Evolutionary conservation across 2,888 invertebrate species (phyloP).

Genomic region (Fabriciana adippe): DNA sequence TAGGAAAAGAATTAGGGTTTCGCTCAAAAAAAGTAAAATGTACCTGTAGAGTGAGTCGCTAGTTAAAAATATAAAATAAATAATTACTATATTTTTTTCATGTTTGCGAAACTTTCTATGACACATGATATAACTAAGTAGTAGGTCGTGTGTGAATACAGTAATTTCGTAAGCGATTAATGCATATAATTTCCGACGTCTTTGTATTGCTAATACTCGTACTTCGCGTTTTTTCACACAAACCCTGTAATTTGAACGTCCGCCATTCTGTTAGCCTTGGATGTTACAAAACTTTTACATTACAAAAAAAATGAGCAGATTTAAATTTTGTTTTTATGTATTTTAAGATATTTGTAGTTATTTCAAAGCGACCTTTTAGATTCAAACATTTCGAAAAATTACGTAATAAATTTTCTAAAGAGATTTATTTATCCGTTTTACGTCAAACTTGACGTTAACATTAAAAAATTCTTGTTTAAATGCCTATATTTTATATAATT

Average conservation of each 20-base stretch:
- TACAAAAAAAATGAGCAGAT: constrained; percentile 34
- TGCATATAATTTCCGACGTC: constrained; percentile 48
- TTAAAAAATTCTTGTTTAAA: no score
- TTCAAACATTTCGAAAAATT: no score
- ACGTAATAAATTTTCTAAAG: no score
- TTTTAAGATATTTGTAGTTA: not conserved
- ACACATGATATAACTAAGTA: constrained; percentile 10
- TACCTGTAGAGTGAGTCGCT: no score
- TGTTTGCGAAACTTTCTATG: not conserved
- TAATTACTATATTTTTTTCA: not conserved
- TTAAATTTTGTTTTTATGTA: constrained; percentile 9
- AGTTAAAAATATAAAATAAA: constrained; percentile 2
- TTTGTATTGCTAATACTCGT: constrained; percentile 43
- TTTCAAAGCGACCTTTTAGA: not conserved
- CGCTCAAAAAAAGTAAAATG: no score
- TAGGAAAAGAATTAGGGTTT: no score
- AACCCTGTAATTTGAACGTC: constrained; percentile 58
- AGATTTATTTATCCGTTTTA: no score
- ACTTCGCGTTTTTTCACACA: constrained; percentile 61
- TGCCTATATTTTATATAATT: no score
- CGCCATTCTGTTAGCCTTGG: constrained; percentile 52
- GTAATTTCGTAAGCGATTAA: constrained; percentile 39
- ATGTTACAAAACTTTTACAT: constrained; percentile 52
- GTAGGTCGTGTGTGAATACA: constrained; percentile 22
- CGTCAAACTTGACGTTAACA: no score